phyloP scores from a whole-genome alignment of 2,888 invertebrate genomes.

The Morpho deidamia region DNA sequence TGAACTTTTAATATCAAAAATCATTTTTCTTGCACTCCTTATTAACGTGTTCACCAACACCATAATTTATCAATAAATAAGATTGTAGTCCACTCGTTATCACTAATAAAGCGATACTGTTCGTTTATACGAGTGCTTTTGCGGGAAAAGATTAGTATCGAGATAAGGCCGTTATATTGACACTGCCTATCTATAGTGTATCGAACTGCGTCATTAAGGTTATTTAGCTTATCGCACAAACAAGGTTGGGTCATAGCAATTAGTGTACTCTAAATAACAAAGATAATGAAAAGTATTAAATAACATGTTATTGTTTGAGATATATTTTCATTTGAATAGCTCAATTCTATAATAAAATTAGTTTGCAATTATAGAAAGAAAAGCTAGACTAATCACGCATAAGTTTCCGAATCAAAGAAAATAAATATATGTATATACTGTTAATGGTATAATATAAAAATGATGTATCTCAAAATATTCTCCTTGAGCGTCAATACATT shows the following conservation, averaged over 20 bases:
- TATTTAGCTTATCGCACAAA: conserved; percentile 20
- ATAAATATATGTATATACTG: no score
- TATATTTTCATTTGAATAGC: no score
- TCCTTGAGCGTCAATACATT: no score
- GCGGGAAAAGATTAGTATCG: neutral
- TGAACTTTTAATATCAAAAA: no score
- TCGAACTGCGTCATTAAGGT: conserved; percentile 25
- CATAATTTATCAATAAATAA: neutral
- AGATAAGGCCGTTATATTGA: conserved; percentile 24
- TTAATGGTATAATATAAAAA: no score
- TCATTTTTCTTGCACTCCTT: no score
- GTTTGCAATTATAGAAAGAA: no score
- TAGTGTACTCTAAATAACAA: conserved; percentile 21
- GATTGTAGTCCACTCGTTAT: neutral
- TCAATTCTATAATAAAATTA: no score
- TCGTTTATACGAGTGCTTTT: neutral
- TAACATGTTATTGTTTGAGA: neutral
- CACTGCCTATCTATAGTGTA: conserved; percentile 24
- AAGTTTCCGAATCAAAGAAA: no score
- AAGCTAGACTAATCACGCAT: no score
- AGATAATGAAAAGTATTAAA: neutral
- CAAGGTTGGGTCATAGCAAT: conserved; percentile 17
- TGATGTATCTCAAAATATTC: no score
- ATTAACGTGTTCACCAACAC: neutral
- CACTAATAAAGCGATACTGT: neutral